Evolutionary conservation across 2,888 invertebrate genomes (phyloP).

Genomic region (Scaptomyza caliginosa): DNA sequence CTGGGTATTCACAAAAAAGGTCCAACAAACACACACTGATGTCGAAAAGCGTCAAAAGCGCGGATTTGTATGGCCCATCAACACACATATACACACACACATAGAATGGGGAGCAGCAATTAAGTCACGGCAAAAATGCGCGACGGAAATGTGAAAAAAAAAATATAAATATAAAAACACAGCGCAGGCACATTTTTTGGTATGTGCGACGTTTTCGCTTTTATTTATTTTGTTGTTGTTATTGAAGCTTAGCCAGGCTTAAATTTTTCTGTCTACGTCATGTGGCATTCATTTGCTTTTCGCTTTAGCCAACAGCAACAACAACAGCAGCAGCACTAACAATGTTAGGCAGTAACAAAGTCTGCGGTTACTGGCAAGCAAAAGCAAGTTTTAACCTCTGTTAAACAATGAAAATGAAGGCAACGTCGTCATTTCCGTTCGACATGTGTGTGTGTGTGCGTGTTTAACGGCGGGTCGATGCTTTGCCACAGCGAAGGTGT

Average conservation of each 20-base stretch:
- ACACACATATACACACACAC: constrained; percentile 1
- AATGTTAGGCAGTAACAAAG: constrained; percentile 35
- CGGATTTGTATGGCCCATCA: constrained; percentile 52
- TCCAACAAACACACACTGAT: constrained; percentile 48
- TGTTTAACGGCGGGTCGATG: constrained; percentile 39
- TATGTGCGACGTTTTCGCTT: constrained; percentile 47
- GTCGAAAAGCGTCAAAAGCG: constrained; percentile 73
- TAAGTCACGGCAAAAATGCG: constrained; percentile 73
- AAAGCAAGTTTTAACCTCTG: constrained; percentile 63
- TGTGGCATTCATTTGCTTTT: constrained; percentile 69
- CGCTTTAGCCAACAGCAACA: constrained; percentile 35
- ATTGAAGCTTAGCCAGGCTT: constrained; percentile 53
- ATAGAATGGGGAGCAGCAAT: constrained; percentile 50
- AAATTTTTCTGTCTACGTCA: constrained; percentile 70
- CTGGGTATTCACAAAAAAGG: constrained; percentile 41
- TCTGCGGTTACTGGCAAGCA: constrained; percentile 55
- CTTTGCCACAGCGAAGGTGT: constrained; percentile 21
- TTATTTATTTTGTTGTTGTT: constrained; percentile 12
- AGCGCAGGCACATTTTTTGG: constrained; percentile 59
- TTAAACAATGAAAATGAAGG: constrained; percentile 61
- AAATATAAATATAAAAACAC: constrained; percentile 57
- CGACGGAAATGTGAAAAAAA: constrained; percentile 67
- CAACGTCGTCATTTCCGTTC: constrained; percentile 71
- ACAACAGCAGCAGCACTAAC: constrained; percentile 1
- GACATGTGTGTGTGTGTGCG: constrained; percentile 18